Base-by-base conservation (phyloP, 2,888 invertebrate species). In the Papilio gigon region DNA sequence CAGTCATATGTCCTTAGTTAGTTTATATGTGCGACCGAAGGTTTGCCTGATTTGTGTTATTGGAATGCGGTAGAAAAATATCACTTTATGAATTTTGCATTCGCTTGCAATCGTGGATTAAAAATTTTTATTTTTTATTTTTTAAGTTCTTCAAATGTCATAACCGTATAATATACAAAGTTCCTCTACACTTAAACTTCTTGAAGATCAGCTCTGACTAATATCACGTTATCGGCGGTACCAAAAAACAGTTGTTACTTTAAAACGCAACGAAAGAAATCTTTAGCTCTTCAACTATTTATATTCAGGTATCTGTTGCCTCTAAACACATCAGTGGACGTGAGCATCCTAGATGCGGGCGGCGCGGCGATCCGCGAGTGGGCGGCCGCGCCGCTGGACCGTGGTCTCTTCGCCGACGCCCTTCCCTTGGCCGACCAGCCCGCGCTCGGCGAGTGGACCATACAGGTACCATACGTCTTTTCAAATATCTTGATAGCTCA, bases 391-490 rank as follows among this genome's bases (percentile, higher is more conserved):
- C 86, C 94, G 59, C 89, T 96, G 42, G 94, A 93, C 12, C 93
- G 94, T 71, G 98, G 98, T 12, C 94, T 98, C 0, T 95, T 96
- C 78, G 93, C 95, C 1, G 94, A 94, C 2, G 96, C 97, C 76
- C 84, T 98, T 25, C 93, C 94, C 70, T 87, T 98, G 4, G 97
- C 97, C 30, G 94, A 95, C 64, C 95, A 95, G 72, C 98, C 98
- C 0, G 96, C 97, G 20, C 91, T 98, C 25, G 98, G 98, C 30
- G 94, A 95, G 81, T 98, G 98, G 98, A 95, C 94, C 68, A 95
- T 98, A 74, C 94, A 95, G 72, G 93, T 85, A 77, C n/a, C n/a
- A 60, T 17, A 35, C 17, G 42, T 42, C 3, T 5, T 42, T 20
- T 9, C n/a, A 47, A 47, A n/a, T n/a, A n/a, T n/a, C n/a, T n/a